phyloP scores from a whole-genome alignment of 2,113 vertebrate species.

The Cyphomyrus plagiostoma region DNA sequence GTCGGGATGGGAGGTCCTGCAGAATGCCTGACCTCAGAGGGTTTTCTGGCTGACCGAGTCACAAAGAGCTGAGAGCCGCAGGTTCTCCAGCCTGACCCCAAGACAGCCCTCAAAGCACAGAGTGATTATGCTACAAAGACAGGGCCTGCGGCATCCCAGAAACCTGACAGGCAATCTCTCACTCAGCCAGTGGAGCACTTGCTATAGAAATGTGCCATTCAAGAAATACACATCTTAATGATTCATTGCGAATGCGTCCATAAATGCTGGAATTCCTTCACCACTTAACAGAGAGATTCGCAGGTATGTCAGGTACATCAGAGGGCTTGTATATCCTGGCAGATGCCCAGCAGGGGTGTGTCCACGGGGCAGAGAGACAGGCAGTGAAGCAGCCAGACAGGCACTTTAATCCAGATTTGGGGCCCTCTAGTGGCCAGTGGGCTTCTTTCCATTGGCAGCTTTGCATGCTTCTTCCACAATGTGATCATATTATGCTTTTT shows the following conservation, averaged over 20 bases:
- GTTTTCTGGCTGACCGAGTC: neutral
- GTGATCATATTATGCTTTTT: neutral
- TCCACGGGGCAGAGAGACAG: neutral
- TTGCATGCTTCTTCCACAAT: neutral
- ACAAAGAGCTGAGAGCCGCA: neutral
- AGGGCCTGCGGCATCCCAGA: neutral
- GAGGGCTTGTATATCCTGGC: neutral
- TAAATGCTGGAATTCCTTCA: neutral
- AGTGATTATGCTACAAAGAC: neutral
- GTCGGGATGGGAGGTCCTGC: neutral
- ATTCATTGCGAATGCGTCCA: neutral
- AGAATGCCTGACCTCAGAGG: neutral
- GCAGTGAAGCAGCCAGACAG: neutral
- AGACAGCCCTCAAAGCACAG: neutral
- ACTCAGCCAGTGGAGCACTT: neutral
- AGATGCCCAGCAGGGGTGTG: neutral
- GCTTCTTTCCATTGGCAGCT: neutral
- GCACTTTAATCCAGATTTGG: neutral
- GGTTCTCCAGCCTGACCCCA: neutral
- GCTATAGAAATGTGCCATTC: neutral
- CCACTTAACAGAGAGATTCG: neutral
- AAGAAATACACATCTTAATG: neutral
- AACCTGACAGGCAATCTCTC: neutral
- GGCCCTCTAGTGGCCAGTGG: constrained; percentile 20
- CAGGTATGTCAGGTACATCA: neutral